Percentiles rank a stretch among this genome's conserved stretches.
phyloP scores from a whole-genome alignment of 2,888 invertebrate species.

The Heliconius aoede region DNA sequence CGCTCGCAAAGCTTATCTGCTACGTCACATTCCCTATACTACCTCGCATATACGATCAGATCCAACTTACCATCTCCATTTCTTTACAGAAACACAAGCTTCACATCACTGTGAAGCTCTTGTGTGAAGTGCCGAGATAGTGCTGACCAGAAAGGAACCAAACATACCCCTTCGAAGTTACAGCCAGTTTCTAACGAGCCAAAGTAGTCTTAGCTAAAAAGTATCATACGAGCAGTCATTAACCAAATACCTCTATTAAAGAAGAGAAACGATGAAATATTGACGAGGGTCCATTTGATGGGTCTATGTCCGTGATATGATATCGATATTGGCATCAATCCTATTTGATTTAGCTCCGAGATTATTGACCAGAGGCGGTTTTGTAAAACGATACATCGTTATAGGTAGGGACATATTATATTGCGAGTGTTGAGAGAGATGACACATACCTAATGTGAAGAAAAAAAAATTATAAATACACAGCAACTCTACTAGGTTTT shows the following conservation, averaged over 20 bases:
- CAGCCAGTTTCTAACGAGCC: neutral
- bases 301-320: conserved; percentile 10
- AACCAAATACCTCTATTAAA: neutral
- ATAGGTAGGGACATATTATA: neutral
- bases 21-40: neutral
- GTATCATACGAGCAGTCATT: too few relatives aligned
- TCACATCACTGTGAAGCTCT: too few relatives aligned
- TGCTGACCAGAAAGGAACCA: neutral
- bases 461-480: too few relatives aligned
- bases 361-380: conserved; percentile 4
- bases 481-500: too few relatives aligned
- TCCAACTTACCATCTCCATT: neutral
- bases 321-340: conserved; percentile 17
- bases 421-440: too few relatives aligned
- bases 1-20: too few relatives aligned
- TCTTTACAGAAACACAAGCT: too few relatives aligned
- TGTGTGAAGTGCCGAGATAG: neutral
- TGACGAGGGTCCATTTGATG: conserved; percentile 28
- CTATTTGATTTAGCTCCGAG: conserved; percentile 18
- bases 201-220: neutral
- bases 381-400: conserved; percentile 8
- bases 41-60: neutral
- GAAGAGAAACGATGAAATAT: conserved; percentile 6
- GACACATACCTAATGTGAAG: too few relatives aligned
- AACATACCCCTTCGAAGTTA: neutral